A percentile compares a stretch with the other conserved stretches of the same genome.
Evolutionary conservation across 2,888 invertebrate genomes (phyloP).

Genomic region (Leucophenga montana): DNA sequence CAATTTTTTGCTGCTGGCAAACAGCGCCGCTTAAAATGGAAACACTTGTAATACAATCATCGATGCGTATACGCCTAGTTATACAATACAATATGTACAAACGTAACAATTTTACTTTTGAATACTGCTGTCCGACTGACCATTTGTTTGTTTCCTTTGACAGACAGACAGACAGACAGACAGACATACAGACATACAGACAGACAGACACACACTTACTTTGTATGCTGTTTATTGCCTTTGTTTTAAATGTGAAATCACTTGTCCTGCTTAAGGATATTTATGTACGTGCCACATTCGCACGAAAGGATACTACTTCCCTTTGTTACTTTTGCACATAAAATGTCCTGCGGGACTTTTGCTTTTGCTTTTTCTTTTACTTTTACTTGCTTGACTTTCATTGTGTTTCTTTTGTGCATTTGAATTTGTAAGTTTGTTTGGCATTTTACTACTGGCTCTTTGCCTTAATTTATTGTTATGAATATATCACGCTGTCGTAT

Average conservation of each 20-base stretch:
- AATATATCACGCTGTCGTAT: conserved; percentile 59
- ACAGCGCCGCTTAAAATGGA: background rate
- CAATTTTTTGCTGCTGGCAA: conserved; percentile 7
- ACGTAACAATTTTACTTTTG: background rate
- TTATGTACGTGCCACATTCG: conserved; percentile 42
- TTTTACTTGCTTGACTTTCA: conserved; percentile 25
- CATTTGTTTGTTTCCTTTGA: background rate
- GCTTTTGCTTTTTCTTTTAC: background rate
- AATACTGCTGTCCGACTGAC: background rate
- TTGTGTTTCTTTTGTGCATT: background rate
- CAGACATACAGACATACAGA: background rate
- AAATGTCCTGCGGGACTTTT: conserved; percentile 1
- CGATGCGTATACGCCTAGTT: background rate
- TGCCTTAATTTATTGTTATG: conserved; percentile 62
- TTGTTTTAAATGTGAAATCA: conserved; percentile 44
- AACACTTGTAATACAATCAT: background rate
- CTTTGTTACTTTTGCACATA: background rate
- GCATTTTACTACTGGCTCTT: conserved; percentile 38
- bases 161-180: no score
- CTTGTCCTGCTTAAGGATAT: conserved; percentile 51
- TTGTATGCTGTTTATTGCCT: background rate
- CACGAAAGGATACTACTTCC: background rate
- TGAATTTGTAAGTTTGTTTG: background rate
- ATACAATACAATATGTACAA: background rate
- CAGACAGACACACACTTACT: background rate